Conservation (phyloP, 2,797 vertebrate genomes). For the Tenualosa ilisha region DNA sequence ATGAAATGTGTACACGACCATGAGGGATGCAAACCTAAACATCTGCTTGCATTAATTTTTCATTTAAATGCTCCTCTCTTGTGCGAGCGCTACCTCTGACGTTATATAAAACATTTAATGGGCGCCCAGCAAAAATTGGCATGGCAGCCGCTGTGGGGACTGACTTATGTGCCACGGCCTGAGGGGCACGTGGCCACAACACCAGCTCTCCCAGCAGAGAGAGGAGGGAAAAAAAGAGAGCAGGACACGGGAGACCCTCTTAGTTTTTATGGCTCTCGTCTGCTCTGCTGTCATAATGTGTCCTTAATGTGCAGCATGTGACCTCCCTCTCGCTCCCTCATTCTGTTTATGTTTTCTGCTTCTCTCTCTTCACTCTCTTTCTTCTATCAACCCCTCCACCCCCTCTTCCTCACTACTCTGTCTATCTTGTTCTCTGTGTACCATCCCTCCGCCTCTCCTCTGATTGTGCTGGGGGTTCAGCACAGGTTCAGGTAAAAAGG, state of each 20-base stretch:
- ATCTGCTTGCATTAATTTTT: slow-evolving; percentile 73
- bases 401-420: slow-evolving; percentile 33
- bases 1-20: slow-evolving; percentile 53
- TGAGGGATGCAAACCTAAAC: slow-evolving; percentile 64
- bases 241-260: slow-evolving; percentile 39
- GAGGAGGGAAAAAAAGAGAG: slow-evolving; percentile 34
- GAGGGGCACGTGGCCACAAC: slow-evolving; percentile 35
- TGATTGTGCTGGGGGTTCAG: neutral
- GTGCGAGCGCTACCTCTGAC: slow-evolving; percentile 48
- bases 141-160: slow-evolving; percentile 55
- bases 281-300: slow-evolving; percentile 37
- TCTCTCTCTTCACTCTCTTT: slow-evolving; percentile 16
- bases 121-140: slow-evolving; percentile 59
- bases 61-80: slow-evolving; percentile 58
- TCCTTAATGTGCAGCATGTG: slow-evolving; percentile 38
- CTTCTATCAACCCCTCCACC: slow-evolving; percentile 43
- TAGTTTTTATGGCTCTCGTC: slow-evolving; percentile 38
- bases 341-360: neutral
- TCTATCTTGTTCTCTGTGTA: slow-evolving; percentile 53
- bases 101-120: slow-evolving; percentile 57
- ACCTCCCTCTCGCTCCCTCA: neutral
- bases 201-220: slow-evolving; percentile 35
- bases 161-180: slow-evolving; percentile 42
- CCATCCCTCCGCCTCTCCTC: slow-evolving; percentile 55
- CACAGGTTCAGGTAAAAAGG: slow-evolving; percentile 12